Evolutionary conservation across 2,113 vertebrate genomes (phyloP).

Genomic region (Peromyscus leucopus): DNA sequence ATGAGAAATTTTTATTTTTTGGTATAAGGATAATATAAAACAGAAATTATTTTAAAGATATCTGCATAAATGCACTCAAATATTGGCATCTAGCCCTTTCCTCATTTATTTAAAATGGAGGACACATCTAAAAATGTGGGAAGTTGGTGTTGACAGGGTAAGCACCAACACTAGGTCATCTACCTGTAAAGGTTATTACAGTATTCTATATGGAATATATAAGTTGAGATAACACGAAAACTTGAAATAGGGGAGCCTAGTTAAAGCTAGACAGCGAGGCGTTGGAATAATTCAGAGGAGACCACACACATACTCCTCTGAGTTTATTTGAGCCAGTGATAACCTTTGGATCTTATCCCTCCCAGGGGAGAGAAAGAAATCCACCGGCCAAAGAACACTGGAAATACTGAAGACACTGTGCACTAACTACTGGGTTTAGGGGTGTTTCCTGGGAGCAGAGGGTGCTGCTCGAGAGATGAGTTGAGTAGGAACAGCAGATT

Average conservation of each 20-base stretch:
- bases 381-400: background rate
- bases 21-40: slow-evolving; percentile 39
- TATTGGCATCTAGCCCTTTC: background rate
- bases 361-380: slow-evolving; percentile 68
- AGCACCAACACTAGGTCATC: background rate
- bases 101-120: slow-evolving; percentile 42
- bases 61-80: background rate
- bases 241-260: background rate
- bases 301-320: slow-evolving; percentile 19
- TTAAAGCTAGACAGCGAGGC: slow-evolving; percentile 16
- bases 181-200: background rate
- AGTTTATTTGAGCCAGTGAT: slow-evolving; percentile 72
- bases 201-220: background rate
- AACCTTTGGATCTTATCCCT: slow-evolving; percentile 75
- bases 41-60: slow-evolving; percentile 38
- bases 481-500: background rate
- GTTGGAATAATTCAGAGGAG: slow-evolving; percentile 69
- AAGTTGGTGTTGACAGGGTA: background rate
- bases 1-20: slow-evolving; percentile 47
- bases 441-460: slow-evolving; percentile 41
- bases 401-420: slow-evolving; percentile 61
- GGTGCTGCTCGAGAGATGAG: background rate
- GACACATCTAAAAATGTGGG: background rate
- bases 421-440: slow-evolving; percentile 44
- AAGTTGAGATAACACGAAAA: slow-evolving; percentile 45